phyloP scores from a whole-genome alignment of 2,797 vertebrate species.

The Strix occidentalis region DNA sequence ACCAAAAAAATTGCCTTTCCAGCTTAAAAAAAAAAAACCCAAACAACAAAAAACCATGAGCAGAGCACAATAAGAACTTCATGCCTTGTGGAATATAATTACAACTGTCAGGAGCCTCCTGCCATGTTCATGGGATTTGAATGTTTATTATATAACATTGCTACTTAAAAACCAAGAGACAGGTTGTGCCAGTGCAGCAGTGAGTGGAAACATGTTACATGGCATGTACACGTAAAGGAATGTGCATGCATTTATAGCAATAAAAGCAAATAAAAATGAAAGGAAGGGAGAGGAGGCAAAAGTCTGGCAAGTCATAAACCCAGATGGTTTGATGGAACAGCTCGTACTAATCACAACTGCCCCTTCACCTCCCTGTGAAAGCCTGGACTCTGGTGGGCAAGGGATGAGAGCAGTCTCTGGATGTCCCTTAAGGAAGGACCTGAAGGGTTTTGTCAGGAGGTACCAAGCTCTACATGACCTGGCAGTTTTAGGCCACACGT shows the following conservation, averaged over 20 bases:
- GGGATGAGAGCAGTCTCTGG: background rate
- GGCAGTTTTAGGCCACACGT: background rate
- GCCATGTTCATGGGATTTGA: background rate
- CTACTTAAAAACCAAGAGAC: background rate
- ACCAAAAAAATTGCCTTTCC: background rate
- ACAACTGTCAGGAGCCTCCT: constrained; percentile 3
- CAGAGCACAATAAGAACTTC: background rate
- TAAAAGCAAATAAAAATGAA: background rate
- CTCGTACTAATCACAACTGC: background rate
- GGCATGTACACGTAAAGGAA: background rate
- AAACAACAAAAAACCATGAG: background rate
- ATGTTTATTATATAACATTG: background rate
- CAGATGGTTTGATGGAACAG: background rate
- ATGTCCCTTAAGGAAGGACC: background rate
- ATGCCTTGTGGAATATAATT: constrained; percentile 24
- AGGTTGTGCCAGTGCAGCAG: background rate
- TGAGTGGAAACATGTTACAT: background rate
- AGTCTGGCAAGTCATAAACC: background rate
- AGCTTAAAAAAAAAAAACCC: background rate
- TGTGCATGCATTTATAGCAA: background rate
- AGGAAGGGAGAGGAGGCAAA: background rate
- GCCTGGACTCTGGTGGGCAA: background rate
- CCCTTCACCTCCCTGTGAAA: background rate
- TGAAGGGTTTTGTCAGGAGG: background rate
- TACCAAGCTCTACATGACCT: background rate